Conservation (phyloP, 2,888 invertebrate species). For the Drosophila peninsularis region DNA sequence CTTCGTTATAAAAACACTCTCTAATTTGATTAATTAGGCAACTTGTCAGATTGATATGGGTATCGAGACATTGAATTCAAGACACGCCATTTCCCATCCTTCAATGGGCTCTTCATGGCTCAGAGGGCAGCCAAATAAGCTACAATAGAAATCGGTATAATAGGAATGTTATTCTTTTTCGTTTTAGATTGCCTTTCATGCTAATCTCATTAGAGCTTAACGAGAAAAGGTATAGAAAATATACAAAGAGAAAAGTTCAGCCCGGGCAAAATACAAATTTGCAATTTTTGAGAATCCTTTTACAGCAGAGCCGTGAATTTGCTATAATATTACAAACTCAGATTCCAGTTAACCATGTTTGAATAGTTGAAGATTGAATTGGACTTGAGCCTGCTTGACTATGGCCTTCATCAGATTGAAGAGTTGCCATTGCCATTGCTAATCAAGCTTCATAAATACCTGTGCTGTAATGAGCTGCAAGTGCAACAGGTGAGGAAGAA, state of each 20-base stretch:
- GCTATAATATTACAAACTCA: background rate
- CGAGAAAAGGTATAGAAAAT: background rate
- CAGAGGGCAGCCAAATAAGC: background rate
- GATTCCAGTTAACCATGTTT: background rate
- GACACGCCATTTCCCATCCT: background rate
- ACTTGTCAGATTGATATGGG: conserved; percentile 15
- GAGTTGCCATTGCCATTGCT: background rate
- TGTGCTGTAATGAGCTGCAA: background rate
- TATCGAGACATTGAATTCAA: conserved; percentile 1
- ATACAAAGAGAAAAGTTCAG: background rate
- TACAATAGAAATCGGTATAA: background rate
- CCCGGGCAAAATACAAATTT: background rate
- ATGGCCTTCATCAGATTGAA: too few relatives aligned
- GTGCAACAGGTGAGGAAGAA: conserved; percentile 6
- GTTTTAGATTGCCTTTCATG: conserved; percentile 4
- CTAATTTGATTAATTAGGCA: conserved; percentile 13
- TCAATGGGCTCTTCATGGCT: background rate
- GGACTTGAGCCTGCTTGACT: background rate
- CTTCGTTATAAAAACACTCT: background rate
- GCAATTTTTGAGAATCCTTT: background rate
- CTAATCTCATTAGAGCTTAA: conserved; percentile 2
- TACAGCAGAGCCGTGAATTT: background rate
- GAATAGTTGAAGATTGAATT: too few relatives aligned
- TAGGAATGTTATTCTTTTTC: conserved; percentile 6
- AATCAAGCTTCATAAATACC: background rate